Evolutionary conservation across 2,113 vertebrate genomes (phyloP).

Genomic region (Microcebus jonahi): DNA sequence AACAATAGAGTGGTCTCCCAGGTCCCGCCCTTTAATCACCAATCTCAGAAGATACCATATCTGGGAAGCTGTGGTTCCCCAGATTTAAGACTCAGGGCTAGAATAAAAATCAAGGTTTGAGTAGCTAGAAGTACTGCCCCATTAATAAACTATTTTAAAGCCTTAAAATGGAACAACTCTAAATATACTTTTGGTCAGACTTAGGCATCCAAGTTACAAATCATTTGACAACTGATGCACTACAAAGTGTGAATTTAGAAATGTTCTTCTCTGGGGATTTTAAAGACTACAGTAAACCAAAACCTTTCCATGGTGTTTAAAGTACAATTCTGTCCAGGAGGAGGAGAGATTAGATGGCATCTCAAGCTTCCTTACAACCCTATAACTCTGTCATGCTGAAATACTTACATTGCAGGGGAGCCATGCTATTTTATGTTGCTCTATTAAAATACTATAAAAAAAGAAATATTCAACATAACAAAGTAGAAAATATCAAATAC

Average conservation of each 20-base stretch:
- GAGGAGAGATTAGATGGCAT: not conserved
- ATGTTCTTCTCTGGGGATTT: slow-evolving; percentile 6
- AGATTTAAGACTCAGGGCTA: not conserved
- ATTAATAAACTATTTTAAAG: slow-evolving; percentile 59
- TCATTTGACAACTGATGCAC: slow-evolving; percentile 24
- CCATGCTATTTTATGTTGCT: not conserved
- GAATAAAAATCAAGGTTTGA: slow-evolving; percentile 41
- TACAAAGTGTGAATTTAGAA: not conserved
- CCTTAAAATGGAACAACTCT: slow-evolving; percentile 26
- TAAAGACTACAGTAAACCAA: slow-evolving; percentile 26
- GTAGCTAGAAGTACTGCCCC: not conserved
- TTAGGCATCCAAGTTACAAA: slow-evolving; percentile 25
- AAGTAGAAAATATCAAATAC: not conserved
- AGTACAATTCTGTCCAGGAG: not conserved
- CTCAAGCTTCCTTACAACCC: slow-evolving; percentile 30
- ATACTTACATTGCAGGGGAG: not conserved
- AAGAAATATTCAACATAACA: not conserved
- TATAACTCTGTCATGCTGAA: slow-evolving; percentile 5
- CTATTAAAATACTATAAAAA: not conserved
- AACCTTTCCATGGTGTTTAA: not conserved
- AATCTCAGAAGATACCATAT: not conserved
- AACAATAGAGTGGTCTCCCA: not conserved
- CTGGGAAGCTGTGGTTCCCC: not conserved
- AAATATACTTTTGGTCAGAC: slow-evolving; percentile 47
- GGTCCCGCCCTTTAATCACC: not conserved